Base-by-base conservation (phyloP, 92 coral and sea anemone species). In the Porites divaricata region DNA sequence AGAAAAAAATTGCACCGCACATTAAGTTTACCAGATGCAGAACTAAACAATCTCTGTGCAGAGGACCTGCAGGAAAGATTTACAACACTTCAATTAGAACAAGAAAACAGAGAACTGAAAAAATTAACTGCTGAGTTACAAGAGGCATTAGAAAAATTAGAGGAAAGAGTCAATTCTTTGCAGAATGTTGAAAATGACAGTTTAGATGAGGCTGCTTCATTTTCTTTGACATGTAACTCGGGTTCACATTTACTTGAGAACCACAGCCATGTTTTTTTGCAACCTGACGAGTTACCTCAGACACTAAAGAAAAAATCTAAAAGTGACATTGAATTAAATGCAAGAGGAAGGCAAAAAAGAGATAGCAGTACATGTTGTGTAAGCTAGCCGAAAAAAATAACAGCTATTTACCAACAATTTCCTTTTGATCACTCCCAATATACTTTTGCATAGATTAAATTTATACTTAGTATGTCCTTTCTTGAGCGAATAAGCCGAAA, bases 21-120 rank as follows among this genome's bases (percentile, higher is more conserved):
- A 5, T 81, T 97, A 65, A 97, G 99, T 73, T 92, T 97, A 35
- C 99, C 99, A 54, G 99, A 97, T 75, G 91, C 97, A 11, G 98
- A 97, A 77, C 78, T 97, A 4, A 89, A 89, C 74, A 94, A 95
- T 7, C 92, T 97, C 23, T 83, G 88, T 53, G 96, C 99, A 1
- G 77, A 85, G 12, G 99, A 97, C 74, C 89, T 97, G 1, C 93
- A 97, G 70, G 98, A 97, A 56, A 89, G 99, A 70, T 97, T 97
- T 77, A 76, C 98, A 10, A 87, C 97, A 8, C 89, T 97, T 64
- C 99, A 97, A 50, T 91, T 97, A 49, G 99, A 97, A 75, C 99
- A 97, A 85, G 99, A 97, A 74, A 97, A 97, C 78, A 81, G 92
- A 58, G 98, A 88, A 45, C 72, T 97, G 57, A 97, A 97, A 81